These are phyloP conservation scores for Ibycter americanus DNA, from an alignment of 2,797 vertebrate species.

Conservation along the genomic window DNA sequence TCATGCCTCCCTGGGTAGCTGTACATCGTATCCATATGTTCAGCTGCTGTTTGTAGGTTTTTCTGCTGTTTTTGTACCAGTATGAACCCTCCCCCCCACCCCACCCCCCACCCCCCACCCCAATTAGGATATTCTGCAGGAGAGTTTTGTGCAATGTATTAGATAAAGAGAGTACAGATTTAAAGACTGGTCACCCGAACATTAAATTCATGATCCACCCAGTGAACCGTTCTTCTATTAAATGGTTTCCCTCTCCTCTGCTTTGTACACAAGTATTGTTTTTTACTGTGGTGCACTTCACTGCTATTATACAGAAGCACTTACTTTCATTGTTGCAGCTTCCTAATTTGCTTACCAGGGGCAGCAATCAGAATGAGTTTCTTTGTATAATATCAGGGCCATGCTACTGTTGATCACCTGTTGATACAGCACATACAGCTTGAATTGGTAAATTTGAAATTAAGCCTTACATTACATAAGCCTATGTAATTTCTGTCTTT, in stretches of 20 bases:
- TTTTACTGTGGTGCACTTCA: neutral
- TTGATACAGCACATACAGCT: neutral
- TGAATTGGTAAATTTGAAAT: neutral
- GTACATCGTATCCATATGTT: neutral
- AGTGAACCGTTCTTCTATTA: neutral
- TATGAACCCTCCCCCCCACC: neutral
- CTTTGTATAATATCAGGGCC: neutral
- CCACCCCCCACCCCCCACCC: too few species aligned
- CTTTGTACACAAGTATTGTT: neutral
- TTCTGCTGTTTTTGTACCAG: neutral
- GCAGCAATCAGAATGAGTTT: neutral
- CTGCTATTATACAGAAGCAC: neutral
- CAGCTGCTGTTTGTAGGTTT: neutral
- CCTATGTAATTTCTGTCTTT: neutral
- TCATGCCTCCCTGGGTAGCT: neutral
- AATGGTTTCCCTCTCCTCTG: neutral
- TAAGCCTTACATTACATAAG: rapidly evolving
- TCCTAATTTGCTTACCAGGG: neutral
- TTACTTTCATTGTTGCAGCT: neutral
- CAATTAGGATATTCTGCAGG: neutral
- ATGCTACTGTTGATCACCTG: neutral
- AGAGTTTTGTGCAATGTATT: neutral
- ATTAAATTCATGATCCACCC: neutral
- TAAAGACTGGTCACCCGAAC: neutral
- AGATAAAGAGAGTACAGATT: neutral